Evolutionary conservation across 2,797 vertebrate species (phyloP).

Genomic region (Xenentodon cancila): DNA sequence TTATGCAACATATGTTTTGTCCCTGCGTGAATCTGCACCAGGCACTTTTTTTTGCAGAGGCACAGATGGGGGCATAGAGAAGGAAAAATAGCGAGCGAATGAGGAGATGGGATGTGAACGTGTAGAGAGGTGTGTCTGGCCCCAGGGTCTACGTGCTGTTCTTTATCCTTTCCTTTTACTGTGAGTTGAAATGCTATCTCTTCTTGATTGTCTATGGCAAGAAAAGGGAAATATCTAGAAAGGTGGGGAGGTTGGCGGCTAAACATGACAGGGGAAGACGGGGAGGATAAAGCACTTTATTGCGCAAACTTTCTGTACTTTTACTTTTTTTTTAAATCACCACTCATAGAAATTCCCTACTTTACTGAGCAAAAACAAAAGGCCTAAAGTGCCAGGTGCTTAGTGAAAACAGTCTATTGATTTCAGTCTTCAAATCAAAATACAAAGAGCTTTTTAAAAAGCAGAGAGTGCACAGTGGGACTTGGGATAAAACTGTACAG

Average conservation of each 20-base stretch:
- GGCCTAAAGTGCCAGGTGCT: slow-evolving; percentile 57
- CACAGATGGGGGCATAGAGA: slow-evolving; percentile 5
- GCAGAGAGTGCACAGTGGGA: slow-evolving; percentile 19
- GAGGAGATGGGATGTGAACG: slow-evolving; percentile 33
- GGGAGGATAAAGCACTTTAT: slow-evolving; percentile 40
- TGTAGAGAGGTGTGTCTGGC: slow-evolving; percentile 50
- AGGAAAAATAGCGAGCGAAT: not conserved
- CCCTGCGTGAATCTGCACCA: slow-evolving; percentile 24
- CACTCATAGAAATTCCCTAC: slow-evolving; percentile 54
- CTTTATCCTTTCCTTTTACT: slow-evolving; percentile 55
- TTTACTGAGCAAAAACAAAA: slow-evolving; percentile 60
- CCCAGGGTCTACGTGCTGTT: slow-evolving; percentile 48
- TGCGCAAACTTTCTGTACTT: slow-evolving; percentile 46
- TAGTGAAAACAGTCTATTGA: slow-evolving; percentile 58
- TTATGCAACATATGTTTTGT: slow-evolving; percentile 48
- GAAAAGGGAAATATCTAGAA: slow-evolving; percentile 49
- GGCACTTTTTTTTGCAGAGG: not conserved
- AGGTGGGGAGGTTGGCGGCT: slow-evolving; percentile 19
- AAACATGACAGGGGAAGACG: slow-evolving; percentile 44
- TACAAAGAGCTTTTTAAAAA: slow-evolving; percentile 53
- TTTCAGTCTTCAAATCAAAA: slow-evolving; percentile 64
- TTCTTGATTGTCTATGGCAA: slow-evolving; percentile 27
- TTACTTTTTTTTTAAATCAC: slow-evolving; percentile 14
- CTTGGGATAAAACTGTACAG: slow-evolving; percentile 50
- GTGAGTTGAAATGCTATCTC: slow-evolving; percentile 65